Percentiles rank a stretch among this genome's conserved stretches.
phyloP scores from a whole-genome alignment of 1,140 invertebrate species.

The Orius insidiosus region DNA sequence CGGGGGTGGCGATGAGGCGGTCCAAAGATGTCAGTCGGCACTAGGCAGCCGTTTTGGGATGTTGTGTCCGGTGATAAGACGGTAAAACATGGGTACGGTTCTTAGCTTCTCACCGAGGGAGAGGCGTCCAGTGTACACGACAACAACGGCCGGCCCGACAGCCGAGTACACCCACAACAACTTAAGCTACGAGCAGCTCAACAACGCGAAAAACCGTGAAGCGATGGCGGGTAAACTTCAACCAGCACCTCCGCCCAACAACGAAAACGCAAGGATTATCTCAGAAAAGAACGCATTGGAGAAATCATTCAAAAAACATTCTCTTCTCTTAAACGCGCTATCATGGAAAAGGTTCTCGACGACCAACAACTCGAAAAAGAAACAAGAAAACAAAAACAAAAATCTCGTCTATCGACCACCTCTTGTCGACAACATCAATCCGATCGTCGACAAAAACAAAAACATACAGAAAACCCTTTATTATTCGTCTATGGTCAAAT shows the following conservation, averaged over 20 bases:
- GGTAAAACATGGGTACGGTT: conserved; percentile 69
- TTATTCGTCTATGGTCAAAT: conserved; percentile 25
- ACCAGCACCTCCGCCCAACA: conserved; percentile 25
- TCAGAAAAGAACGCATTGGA: conserved; percentile 71
- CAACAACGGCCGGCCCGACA: conserved; percentile 23
- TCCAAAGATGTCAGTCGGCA: conserved; percentile 8
- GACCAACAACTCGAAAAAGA: conserved; percentile 76
- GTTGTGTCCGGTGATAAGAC: background rate
- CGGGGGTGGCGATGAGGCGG: background rate
- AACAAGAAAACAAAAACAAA: conserved; percentile 70
- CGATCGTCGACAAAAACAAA: conserved; percentile 63
- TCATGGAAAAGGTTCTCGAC: conserved; percentile 92
- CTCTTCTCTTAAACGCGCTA: conserved; percentile 84
- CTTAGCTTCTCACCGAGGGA: conserved; percentile 84
- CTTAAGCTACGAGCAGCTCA: conserved; percentile 79
- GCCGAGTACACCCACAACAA: conserved; percentile 63
- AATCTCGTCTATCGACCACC: conserved; percentile 48
- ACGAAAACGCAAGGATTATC: conserved; percentile 59
- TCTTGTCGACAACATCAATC: conserved; percentile 57
- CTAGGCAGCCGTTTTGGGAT: conserved; percentile 6
- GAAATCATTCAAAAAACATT: conserved; percentile 87
- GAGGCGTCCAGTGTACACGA: conserved; percentile 50
- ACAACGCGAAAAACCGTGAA: conserved; percentile 74
- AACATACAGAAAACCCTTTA: conserved; percentile 54
- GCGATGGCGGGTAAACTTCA: conserved; percentile 9